These are phyloP conservation scores for Verasper variegatus DNA, from an alignment of 2,113 vertebrate genomes.

Conservation along the genomic window DNA sequence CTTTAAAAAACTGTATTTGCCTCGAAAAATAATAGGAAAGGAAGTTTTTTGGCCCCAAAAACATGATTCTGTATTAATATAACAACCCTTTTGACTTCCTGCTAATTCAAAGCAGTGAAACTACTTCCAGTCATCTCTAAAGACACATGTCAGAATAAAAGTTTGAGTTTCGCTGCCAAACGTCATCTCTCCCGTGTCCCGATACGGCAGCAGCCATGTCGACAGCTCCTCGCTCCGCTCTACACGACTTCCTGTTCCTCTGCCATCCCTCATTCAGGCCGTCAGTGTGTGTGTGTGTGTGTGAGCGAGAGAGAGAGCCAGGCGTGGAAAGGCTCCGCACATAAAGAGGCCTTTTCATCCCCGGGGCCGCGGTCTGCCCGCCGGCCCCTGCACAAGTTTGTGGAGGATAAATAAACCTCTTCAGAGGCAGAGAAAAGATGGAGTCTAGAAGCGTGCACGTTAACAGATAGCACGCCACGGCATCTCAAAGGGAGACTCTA, in stretches of 20 bases:
- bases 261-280: constrained; percentile 18
- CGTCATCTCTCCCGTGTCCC: too few species aligned
- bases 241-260: constrained; percentile 37
- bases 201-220: not conserved
- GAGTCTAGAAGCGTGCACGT: constrained; percentile 39
- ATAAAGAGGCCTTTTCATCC: constrained; percentile 77
- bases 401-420: constrained; percentile 81
- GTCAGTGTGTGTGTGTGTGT: constrained; percentile 10
- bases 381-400: constrained; percentile 70
- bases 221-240: not conserved
- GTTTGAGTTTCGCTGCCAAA: too few species aligned
- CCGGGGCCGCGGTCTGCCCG: constrained; percentile 52
- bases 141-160: too few species aligned
- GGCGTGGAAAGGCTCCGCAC: constrained; percentile 52
- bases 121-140: too few species aligned
- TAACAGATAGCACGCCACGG: constrained; percentile 19
- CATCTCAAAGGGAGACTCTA: constrained; percentile 67
- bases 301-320: not conserved
- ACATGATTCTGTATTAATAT: too few species aligned
- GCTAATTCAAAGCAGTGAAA: too few species aligned
- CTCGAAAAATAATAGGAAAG: too few species aligned
- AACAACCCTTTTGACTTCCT: too few species aligned
- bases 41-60: too few species aligned
- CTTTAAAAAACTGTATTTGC: too few species aligned
- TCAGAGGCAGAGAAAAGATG: constrained; percentile 68